Base-by-base conservation (phyloP, 1,140 invertebrate species). In the Leptestheria dahalacensis region DNA sequence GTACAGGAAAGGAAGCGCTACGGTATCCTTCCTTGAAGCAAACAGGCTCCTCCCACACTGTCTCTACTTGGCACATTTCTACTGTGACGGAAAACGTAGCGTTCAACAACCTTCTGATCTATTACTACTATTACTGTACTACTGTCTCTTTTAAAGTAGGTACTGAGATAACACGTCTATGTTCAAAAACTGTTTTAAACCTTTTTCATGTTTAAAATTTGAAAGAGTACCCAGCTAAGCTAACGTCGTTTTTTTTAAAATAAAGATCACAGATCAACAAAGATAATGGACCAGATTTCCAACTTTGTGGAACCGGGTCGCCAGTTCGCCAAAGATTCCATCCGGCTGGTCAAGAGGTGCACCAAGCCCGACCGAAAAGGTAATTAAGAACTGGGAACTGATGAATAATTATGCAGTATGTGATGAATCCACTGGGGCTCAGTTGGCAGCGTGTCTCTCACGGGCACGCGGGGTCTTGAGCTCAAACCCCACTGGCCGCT, bases 351-450 rank as follows among this genome's bases (percentile, higher is more conserved):
- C 1, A 98, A 98, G 75, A 86, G 96, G 73, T 99, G 97, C 74
- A 99, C 96, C 52, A 99, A 99, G 73, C 97, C 97, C 52, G 96
- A 99, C 73, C 82, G 94, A 69, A 98, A 95, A 88, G 92, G 91
- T 94, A 78, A 68, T 66, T 63, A 48, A 18, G n/a, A n/a, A n/a
- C n/a, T n/a, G n/a, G n/a, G n/a, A n/a, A n/a, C n/a, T n/a, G n/a
- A n/a, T n/a, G n/a, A n/a, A n/a, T n/a, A n/a, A n/a, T n/a, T n/a
- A n/a, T n/a, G n/a, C n/a, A n/a, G n/a, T n/a, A n/a, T n/a, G n/a
- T n/a, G n/a, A n/a, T n/a, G n/a, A n/a, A n/a, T n/a, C n/a, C n/a
- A n/a, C n/a, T n/a, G n/a, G n/a, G n/a, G n/a, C n/a, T n/a, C n/a
- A n/a, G n/a, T n/a, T n/a, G n/a, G n/a, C n/a, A n/a, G n/a, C n/a